Conservation (phyloP, 2,888 invertebrate species). For the Cyrtodaria siliqua region DNA sequence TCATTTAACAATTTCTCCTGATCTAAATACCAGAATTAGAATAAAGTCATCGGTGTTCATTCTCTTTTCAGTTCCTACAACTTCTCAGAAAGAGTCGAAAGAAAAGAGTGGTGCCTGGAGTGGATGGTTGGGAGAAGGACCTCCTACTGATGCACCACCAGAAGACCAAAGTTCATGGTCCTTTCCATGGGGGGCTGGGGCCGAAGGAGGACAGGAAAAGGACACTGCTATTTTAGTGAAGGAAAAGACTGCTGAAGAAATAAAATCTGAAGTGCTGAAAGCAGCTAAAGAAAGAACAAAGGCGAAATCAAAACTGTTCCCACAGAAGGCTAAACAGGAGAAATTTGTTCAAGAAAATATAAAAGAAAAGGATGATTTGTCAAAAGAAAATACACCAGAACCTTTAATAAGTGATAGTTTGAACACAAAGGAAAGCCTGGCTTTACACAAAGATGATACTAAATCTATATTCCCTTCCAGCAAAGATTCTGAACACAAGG, state of each 20-base stretch:
- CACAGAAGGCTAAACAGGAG: constrained; percentile 29
- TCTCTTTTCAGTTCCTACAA: constrained; percentile 5
- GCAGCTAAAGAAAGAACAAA: constrained; percentile 63
- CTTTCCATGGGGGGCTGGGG: constrained; percentile 53
- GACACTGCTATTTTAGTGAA: constrained; percentile 30
- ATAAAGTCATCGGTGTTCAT: too few relatives aligned
- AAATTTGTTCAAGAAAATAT: background rate
- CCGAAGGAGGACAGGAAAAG: constrained; percentile 18
- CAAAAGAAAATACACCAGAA: background rate
- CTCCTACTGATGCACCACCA: too few relatives aligned
- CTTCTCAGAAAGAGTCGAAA: constrained; percentile 16
- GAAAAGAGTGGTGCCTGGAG: constrained; percentile 57
- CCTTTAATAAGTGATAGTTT: background rate
- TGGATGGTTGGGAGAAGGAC: constrained; percentile 53
- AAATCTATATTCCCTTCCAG: too few relatives aligned
- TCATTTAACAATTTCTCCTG: too few relatives aligned
- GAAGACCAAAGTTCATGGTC: constrained; percentile 43
- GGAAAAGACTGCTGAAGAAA: constrained; percentile 63
- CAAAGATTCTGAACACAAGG: too few relatives aligned
- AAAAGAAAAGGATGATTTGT: background rate
- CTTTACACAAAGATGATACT: too few relatives aligned
- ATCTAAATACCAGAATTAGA: too few relatives aligned
- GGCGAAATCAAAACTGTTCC: constrained; percentile 59
- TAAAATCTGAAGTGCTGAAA: constrained; percentile 60
- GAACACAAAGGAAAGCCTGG: too few relatives aligned